phyloP scores from a whole-genome alignment of 2,113 vertebrate species.

The Cheirogaleus medius region DNA sequence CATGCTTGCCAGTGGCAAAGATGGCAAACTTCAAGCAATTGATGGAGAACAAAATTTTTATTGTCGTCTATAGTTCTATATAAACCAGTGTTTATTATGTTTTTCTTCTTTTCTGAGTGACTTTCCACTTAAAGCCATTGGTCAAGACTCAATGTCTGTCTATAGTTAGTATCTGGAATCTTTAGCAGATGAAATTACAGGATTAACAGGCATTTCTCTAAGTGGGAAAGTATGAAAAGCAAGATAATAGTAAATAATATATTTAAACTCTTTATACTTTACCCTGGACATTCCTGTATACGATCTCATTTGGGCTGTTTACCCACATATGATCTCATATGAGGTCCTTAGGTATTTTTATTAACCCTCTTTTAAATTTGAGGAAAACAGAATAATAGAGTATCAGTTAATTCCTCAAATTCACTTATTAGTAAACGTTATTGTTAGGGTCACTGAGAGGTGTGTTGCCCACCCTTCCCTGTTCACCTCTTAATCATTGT shows the following conservation, averaged over 20 bases:
- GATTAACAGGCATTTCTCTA: background rate
- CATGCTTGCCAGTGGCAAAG: conserved; percentile 50
- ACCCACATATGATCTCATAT: background rate
- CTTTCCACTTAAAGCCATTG: background rate
- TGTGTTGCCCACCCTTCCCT: no score
- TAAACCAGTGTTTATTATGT: background rate
- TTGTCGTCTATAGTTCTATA: background rate
- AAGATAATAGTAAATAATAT: background rate
- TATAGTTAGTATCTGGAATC: background rate
- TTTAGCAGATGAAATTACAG: background rate
- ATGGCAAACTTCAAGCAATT: conserved; percentile 37
- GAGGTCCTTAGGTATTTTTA: background rate
- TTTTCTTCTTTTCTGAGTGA: background rate
- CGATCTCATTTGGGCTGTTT: background rate
- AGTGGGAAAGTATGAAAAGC: background rate
- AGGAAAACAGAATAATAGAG: background rate
- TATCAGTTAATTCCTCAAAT: background rate
- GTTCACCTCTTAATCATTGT: background rate
- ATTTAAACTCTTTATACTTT: background rate
- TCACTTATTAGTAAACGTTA: background rate
- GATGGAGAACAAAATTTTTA: conserved; percentile 40
- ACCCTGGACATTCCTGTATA: background rate
- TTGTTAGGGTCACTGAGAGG: background rate
- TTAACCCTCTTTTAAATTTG: background rate
- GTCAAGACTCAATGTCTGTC: background rate